Evolutionary conservation across 2,888 invertebrate species (phyloP).

Genomic region (Graphium colonna): DNA sequence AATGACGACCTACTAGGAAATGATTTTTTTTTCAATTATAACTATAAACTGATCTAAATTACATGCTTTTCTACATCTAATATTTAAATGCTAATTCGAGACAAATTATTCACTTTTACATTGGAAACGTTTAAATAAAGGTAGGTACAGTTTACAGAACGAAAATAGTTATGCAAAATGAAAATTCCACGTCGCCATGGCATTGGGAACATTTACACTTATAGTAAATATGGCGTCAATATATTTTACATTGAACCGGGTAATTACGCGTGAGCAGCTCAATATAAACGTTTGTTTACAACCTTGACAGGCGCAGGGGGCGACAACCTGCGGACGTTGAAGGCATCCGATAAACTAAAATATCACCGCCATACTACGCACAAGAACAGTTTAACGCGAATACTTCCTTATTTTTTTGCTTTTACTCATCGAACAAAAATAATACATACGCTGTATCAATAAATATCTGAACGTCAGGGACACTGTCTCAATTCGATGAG

Average conservation of each 20-base stretch:
- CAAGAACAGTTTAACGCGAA: slow-evolving; percentile 35
- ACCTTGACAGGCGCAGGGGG: slow-evolving; percentile 21
- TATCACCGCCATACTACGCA: slow-evolving; percentile 3
- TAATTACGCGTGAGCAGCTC: slow-evolving; percentile 16
- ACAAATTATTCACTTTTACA: background rate
- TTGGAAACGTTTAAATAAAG: too few relatives aligned
- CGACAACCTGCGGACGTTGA: slow-evolving; percentile 22
- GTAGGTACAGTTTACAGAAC: too few relatives aligned
- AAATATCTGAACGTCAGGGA: slow-evolving; percentile 31
- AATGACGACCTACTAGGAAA: too few relatives aligned
- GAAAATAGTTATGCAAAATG: background rate
- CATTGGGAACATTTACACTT: background rate
- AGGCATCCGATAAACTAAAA: slow-evolving; percentile 17
- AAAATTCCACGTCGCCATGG: background rate
- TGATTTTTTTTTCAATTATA: too few relatives aligned
- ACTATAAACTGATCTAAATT: too few relatives aligned
- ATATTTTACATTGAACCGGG: slow-evolving; percentile 5
- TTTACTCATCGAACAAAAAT: slow-evolving; percentile 23
- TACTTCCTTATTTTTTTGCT: slow-evolving; percentile 49
- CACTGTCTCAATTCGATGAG: slow-evolving; percentile 1
- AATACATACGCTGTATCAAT: slow-evolving; percentile 6
- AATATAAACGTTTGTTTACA: slow-evolving; percentile 22
- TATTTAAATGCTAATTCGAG: background rate
- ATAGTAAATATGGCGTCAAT: slow-evolving; percentile 6
- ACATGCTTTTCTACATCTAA: too few relatives aligned